phyloP scores from a whole-genome alignment of 2,797 vertebrate genomes.

The Octomys mimax region DNA sequence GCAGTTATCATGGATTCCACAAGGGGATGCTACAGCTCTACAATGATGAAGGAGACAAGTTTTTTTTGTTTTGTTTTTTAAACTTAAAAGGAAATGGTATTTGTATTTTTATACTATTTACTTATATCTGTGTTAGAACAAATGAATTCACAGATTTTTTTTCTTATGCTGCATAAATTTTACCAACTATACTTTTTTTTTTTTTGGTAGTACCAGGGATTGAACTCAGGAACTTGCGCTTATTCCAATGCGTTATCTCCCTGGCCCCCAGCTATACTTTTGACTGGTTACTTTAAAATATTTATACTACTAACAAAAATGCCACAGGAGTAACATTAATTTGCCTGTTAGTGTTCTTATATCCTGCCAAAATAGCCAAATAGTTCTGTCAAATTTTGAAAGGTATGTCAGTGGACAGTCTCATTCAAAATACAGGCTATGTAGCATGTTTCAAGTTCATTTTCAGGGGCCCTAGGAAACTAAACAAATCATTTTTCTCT shows the following conservation, averaged over 20 bases:
- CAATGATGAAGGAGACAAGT: background rate
- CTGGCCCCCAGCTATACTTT: constrained; percentile 1
- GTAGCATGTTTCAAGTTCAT: constrained; percentile 7
- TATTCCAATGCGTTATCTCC: too few species aligned
- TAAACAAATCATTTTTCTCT: constrained; percentile 2
- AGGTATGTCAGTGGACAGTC: background rate
- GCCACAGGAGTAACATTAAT: constrained; percentile 38
- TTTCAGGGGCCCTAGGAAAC: background rate
- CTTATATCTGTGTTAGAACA: background rate
- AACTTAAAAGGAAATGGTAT: constrained; percentile 32
- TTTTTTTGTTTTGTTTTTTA: background rate
- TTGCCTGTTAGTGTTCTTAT: background rate
- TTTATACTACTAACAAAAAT: background rate
- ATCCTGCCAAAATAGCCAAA: background rate
- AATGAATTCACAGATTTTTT: constrained; percentile 39
- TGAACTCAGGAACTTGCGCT: too few species aligned
- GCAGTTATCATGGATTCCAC: constrained; percentile 68
- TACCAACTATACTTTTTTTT: constrained; percentile 27
- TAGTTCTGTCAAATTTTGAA: constrained; percentile 26
- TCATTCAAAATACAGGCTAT: background rate
- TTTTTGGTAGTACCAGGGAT: too few species aligned
- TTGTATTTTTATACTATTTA: constrained; percentile 40
- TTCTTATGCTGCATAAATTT: constrained; percentile 57
- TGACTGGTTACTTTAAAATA: constrained; percentile 36
- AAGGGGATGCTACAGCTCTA: constrained; percentile 64